Evolutionary conservation across 2,797 vertebrate genomes (phyloP).

Genomic region (Liasis olivaceus): DNA sequence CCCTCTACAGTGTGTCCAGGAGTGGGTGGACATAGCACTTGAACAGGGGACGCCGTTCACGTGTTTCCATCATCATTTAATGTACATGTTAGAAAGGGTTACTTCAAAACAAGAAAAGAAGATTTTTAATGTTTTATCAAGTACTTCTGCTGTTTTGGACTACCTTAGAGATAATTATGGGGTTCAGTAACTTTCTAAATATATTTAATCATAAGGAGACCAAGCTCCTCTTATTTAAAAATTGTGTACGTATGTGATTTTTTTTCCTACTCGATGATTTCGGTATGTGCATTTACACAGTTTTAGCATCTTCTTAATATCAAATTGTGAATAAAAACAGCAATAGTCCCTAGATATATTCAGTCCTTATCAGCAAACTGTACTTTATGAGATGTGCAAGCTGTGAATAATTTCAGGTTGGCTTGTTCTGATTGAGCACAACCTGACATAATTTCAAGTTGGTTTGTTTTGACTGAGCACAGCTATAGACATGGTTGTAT

Average conservation of each 20-base stretch:
- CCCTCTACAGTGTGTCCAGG: constrained; percentile 90
- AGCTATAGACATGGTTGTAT: neutral
- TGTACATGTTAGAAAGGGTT: constrained; percentile 96
- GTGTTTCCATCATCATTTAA: constrained; percentile 96
- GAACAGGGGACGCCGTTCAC: constrained; percentile 92
- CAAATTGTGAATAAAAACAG: neutral
- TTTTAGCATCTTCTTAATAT: neutral
- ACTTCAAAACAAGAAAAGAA: constrained; percentile 94
- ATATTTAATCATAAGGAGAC: constrained; percentile 1
- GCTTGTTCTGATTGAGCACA: too few relatives aligned
- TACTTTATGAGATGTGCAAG: neutral
- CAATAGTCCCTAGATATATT: neutral
- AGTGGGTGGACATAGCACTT: constrained; percentile 92
- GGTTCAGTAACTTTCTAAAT: constrained; percentile 51
- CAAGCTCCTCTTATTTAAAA: neutral
- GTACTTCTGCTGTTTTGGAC: constrained; percentile 91
- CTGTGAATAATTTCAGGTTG: neutral
- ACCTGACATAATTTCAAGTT: neutral
- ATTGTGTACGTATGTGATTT: too few relatives aligned
- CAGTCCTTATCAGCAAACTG: neutral
- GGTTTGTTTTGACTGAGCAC: neutral
- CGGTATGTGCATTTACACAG: neutral
- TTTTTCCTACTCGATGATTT: neutral
- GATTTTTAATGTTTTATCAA: constrained; percentile 91
- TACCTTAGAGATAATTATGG: constrained; percentile 88